Conservation (phyloP, 2,797 vertebrate species). For the Halcyon leucocephala region DNA sequence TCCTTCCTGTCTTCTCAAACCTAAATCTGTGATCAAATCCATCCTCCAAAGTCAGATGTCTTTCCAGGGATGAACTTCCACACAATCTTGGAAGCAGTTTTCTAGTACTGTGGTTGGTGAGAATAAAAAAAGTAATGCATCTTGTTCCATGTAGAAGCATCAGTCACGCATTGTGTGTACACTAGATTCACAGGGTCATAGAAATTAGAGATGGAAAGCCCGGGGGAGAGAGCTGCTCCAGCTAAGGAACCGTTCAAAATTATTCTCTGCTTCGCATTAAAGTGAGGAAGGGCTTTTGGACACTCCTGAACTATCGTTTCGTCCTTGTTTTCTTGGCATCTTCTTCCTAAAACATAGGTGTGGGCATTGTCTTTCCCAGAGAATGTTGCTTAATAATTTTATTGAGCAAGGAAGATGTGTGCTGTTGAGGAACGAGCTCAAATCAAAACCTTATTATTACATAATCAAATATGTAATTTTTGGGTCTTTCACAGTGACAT, state of each 20-base stretch:
- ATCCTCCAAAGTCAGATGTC: constrained; percentile 32
- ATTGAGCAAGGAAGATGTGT: background rate
- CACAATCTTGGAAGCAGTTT: constrained; percentile 19
- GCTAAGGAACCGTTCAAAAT: background rate
- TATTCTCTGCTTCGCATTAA: background rate
- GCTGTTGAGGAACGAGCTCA: background rate
- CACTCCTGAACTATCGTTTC: background rate
- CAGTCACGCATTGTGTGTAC: background rate
- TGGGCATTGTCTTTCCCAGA: background rate
- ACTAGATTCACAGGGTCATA: constrained; percentile 31
- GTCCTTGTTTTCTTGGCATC: background rate
- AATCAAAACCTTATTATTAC: background rate
- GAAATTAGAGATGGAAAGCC: constrained; percentile 12
- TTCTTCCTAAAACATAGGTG: background rate
- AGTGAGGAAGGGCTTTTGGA: background rate
- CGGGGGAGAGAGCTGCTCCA: background rate
- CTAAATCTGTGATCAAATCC: background rate
- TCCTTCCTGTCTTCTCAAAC: background rate
- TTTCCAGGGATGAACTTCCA: constrained; percentile 46
- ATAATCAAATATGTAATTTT: background rate
- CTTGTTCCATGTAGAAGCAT: background rate
- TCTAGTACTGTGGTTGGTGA: background rate
- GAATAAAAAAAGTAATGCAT: constrained; percentile 34
- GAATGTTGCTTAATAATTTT: background rate
- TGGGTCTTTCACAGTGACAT: background rate